Conservation (phyloP, 2,888 invertebrate genomes). For the Operophtera brumata region DNA sequence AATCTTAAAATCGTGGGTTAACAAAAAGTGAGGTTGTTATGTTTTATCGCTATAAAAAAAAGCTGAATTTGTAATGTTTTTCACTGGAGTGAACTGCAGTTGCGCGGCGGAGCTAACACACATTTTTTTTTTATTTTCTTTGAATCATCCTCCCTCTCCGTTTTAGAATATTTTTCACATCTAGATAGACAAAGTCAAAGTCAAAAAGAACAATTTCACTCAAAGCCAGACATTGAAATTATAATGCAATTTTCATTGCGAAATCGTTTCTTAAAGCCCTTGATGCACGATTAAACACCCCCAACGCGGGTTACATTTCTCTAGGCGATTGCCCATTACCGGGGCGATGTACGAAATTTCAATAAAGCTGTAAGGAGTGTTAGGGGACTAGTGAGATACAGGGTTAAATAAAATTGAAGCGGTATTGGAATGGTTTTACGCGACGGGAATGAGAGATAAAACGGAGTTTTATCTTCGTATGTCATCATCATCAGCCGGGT, state of each 20-base stretch:
- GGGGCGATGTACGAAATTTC: conserved; percentile 69
- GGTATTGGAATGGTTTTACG: neutral
- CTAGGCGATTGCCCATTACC: conserved; percentile 69
- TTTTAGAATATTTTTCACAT: too few relatives aligned
- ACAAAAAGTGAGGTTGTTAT: too few relatives aligned
- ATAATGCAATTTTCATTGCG: conserved; percentile 49
- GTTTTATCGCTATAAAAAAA: too few relatives aligned
- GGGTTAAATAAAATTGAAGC: conserved; percentile 17
- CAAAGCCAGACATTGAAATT: conserved; percentile 42
- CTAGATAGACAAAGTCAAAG: too few relatives aligned
- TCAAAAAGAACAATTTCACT: neutral
- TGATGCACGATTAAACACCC: conserved; percentile 67
- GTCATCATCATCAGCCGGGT: too few relatives aligned
- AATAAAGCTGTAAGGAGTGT: conserved; percentile 58
- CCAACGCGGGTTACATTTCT: conserved; percentile 50
- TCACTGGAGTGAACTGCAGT: too few relatives aligned
- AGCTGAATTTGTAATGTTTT: too few relatives aligned
- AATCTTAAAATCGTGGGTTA: too few relatives aligned
- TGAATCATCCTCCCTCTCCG: too few relatives aligned
- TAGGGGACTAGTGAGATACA: conserved; percentile 38
- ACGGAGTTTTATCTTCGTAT: neutral
- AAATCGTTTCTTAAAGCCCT: conserved; percentile 51
- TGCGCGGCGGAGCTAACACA: too few relatives aligned
- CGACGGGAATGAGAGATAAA: neutral
- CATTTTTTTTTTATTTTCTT: too few relatives aligned